Evolutionary conservation across 2,113 vertebrate genomes (phyloP), one percentile per base, ranked within the genome.

Genomic region (Sinocyclocheilus rhinocerous): DNA sequence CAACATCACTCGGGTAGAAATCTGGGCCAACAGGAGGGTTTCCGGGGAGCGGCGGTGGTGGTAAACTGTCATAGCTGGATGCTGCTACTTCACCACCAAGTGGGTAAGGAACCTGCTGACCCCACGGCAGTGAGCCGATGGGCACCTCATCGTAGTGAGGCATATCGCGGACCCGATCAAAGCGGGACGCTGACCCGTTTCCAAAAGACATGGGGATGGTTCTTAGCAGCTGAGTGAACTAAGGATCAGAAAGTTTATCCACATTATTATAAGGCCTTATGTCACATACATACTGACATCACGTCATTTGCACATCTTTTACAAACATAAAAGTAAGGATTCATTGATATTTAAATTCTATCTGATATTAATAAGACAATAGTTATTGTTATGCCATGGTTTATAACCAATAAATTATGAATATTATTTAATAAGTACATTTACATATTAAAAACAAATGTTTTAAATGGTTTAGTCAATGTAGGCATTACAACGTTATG

Each of bases 21-120:
- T 91, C 93, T 0, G 92, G 95, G 0, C 97, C 97, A 15, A 96
- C 94, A 0, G 97, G 95, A 0, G 96, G 93, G 77, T 94, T 91
- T 3, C 92, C 88, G 0, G 97, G 97, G 15, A 98, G 93, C 52
- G 97, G 97, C 0, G 97, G 97, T 4, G 97, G 96, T 0, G 96
- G 96, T 26, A 96, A 90, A 1, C 96, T 93, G 81, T 95, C 94
- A 0, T 92, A 73, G 61, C 95, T 96, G 6, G 89, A 0, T 0
- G 95, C 94, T 20, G 93, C 89, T n/a, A 92, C 83, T 33, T 86
- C 81, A 48, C 86, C 90, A 0, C 88, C 76, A 0, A 93, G 90
- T 1, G 90, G 91, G 1, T 82, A 87, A 3, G 90, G 15, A 11
- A 83, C 4, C 4, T 90, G 88, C 48, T 86, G 76, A 33, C 94